These are phyloP conservation scores for Neodiprion fabricii DNA, from an alignment of 1,140 invertebrate genomes.

Conservation along the genomic window DNA sequence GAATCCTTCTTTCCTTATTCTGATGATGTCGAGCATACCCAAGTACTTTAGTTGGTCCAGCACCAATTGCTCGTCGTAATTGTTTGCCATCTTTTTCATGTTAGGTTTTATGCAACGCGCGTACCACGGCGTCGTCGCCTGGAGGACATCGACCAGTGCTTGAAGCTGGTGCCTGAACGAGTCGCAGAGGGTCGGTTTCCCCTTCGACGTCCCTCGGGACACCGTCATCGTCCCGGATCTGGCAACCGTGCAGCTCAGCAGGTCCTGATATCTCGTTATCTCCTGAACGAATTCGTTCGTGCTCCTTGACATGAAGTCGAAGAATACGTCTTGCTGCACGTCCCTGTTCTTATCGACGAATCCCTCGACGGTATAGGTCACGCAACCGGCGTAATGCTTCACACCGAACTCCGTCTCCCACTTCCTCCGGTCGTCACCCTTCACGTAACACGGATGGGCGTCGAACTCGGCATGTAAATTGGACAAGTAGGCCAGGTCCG, in stretches of 20 bases:
- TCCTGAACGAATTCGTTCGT: conserved; percentile 88
- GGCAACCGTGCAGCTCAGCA: conserved; percentile 50
- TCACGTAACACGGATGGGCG: conserved; percentile 84
- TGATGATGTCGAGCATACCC: conserved; percentile 95
- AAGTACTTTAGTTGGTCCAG: conserved; percentile 91
- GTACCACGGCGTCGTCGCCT: conserved; percentile 94
- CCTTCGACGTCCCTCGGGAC: conserved; percentile 86
- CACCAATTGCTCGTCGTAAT: conserved; percentile 85
- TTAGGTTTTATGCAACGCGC: conserved; percentile 97
- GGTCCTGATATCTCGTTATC: conserved; percentile 82
- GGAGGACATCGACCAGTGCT: conserved; percentile 89
- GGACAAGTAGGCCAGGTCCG: conserved; percentile 86
- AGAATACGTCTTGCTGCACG: conserved; percentile 93
- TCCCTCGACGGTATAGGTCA: conserved; percentile 89
- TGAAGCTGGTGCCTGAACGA: conserved; percentile 91
- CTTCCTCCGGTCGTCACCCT: conserved; percentile 83
- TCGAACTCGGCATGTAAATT: conserved; percentile 93
- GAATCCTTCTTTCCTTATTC: conserved; percentile 92
- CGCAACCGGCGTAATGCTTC: conserved; percentile 93
- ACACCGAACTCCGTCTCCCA: conserved; percentile 94
- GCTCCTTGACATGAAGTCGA: conserved; percentile 89
- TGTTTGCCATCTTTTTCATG: conserved; percentile 81
- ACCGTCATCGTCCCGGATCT: conserved; percentile 69
- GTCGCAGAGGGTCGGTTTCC: conserved; percentile 92
- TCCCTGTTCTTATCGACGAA: conserved; percentile 98